phyloP scores from a whole-genome alignment of 2,888 invertebrate genomes.

The Eupithecia tripunctaria region DNA sequence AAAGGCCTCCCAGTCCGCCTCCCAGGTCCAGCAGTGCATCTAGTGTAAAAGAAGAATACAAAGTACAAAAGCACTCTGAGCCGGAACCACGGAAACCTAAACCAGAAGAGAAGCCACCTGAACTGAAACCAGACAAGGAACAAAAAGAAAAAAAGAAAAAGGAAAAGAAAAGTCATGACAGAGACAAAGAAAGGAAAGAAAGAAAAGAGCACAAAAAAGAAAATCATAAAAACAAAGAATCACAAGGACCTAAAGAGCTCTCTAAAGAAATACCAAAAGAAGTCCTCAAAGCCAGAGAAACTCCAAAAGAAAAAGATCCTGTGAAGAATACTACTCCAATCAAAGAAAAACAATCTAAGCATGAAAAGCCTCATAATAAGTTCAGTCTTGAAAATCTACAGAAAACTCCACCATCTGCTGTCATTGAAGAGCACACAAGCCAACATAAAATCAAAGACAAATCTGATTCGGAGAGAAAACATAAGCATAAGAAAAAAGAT shows the following conservation, averaged over 20 bases:
- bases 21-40: constrained; percentile 74
- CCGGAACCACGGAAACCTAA: constrained; percentile 71
- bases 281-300: constrained; percentile 72
- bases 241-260: constrained; percentile 67
- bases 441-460: constrained; percentile 80
- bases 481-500: constrained; percentile 87
- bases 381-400: constrained; percentile 79
- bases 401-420: constrained; percentile 77
- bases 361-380: constrained; percentile 75
- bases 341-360: constrained; percentile 71
- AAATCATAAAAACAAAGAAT: constrained; percentile 77
- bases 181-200: constrained; percentile 85
- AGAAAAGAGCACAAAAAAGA: constrained; percentile 85
- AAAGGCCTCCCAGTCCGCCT: constrained; percentile 68
- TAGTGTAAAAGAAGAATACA: constrained; percentile 77
- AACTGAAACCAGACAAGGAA: constrained; percentile 83
- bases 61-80: constrained; percentile 67
- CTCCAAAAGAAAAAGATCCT: constrained; percentile 61
- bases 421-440: constrained; percentile 67
- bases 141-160: constrained; percentile 84
- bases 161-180: constrained; percentile 86
- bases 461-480: constrained; percentile 81
- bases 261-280: constrained; percentile 67
- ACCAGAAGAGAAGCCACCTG: constrained; percentile 80
- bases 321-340: constrained; percentile 65